These are phyloP conservation scores for Hirtodrosophila alboralis DNA, from an alignment of 2,888 invertebrate species.

Conservation along the genomic window DNA sequence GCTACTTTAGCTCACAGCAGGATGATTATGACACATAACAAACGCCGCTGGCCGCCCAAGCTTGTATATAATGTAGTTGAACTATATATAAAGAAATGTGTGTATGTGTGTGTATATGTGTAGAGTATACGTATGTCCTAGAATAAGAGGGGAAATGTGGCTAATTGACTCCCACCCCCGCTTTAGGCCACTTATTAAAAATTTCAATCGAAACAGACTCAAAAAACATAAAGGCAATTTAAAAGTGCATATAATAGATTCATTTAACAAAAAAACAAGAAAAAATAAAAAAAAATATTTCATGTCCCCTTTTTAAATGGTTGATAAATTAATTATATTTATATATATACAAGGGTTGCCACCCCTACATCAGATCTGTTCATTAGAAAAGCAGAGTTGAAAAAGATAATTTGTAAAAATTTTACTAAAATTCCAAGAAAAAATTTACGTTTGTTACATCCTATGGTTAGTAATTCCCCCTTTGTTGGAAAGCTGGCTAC, in stretches of 20 bases:
- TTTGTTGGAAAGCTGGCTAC: too few species aligned
- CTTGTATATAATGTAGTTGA: constrained; percentile 66
- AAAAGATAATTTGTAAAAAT: too few species aligned
- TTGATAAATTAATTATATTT: constrained; percentile 29
- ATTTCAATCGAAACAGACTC: constrained; percentile 17
- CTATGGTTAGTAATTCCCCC: too few species aligned
- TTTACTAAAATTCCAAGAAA: too few species aligned
- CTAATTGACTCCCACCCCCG: constrained; percentile 18
- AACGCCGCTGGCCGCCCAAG: constrained; percentile 68
- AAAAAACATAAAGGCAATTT: constrained; percentile 24
- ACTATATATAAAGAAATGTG: constrained; percentile 36
- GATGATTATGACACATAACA: constrained; percentile 93
- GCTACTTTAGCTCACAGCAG: constrained; percentile 96
- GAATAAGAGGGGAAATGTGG: constrained; percentile 16
- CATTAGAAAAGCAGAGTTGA: too few species aligned
- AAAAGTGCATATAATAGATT: constrained; percentile 47
- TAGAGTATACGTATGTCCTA: constrained; percentile 30
- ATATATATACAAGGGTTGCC: too few species aligned
- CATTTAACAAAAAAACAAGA: background rate
- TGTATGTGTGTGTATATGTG: constrained; percentile 38
- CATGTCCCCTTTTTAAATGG: constrained; percentile 14
- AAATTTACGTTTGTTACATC: too few species aligned
- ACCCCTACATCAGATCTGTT: too few species aligned
- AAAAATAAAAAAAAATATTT: constrained; percentile 1
- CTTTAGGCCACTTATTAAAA: constrained; percentile 48